Evolutionary conservation across 2,797 vertebrate genomes (phyloP), one percentile per base, ranked within the genome.

Genomic region (Percopsis omiscomaycus): DNA sequence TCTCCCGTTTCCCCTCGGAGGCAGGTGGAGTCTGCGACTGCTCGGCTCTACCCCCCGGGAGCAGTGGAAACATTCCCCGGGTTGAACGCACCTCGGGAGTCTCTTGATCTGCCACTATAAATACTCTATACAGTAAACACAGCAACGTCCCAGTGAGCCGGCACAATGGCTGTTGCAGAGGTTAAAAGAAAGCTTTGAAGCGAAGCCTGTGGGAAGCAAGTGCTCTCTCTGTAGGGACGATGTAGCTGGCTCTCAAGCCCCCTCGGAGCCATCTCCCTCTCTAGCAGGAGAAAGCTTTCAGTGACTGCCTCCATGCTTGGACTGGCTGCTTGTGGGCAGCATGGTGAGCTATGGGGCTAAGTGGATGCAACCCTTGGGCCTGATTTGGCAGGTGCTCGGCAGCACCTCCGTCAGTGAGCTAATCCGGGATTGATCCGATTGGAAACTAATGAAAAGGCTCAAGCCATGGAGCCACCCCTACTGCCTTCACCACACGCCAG

Each of bases 381-480:
- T 69, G 81, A 85, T 77, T 83, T 77, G 84, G 81, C 81, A 79
- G 59, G 67, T 58, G 68, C 78, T 79, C 79, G 84, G 74, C 84
- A 81, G 80, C 75, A 68, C 85, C 84, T 86, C 82, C 73, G 84
- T 89, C 86, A 90, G 84, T 84, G 53, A 82, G 83, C 87, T 91
- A 91, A 92, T 90, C 89, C 50, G 37, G 85, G 86, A 90, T 86
- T 89, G 85, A 86, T 68, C 79, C 64, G 81, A 81, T 84, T 62
- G 68, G 87, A 85, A 86, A 84, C 80, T 64, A 66, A 55, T 64
- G n/a, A 72, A 73, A 69, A 83, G 64, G 71, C 74, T 72, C 70
- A 59, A 73, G 75, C 66, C 73, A 75, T 66, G 55, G 64, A 65
- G 60, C 71, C 69, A 32, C 56, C 69, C 62, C 66, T 60, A 11